These are phyloP conservation scores for Loriculus beryllinus DNA, from an alignment of 2,797 vertebrate species.

Conservation along the genomic window DNA sequence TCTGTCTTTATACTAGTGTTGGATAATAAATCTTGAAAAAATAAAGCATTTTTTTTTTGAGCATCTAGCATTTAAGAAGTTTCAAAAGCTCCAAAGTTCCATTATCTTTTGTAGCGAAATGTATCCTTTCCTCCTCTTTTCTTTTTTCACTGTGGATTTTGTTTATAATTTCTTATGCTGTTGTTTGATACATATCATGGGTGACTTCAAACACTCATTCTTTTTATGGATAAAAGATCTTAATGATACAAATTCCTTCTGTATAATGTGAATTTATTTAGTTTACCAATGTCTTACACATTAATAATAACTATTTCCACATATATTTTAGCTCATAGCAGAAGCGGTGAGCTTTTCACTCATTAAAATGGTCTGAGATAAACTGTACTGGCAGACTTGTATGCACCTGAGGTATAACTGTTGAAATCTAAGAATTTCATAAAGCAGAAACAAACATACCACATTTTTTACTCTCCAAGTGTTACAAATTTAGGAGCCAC, in stretches of 20 bases:
- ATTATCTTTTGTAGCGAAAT: not conserved
- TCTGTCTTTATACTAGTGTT: not conserved
- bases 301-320: not conserved
- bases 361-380: not conserved
- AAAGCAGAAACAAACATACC: not conserved
- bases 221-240: not conserved
- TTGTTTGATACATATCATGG: not conserved
- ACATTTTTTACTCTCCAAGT: not conserved
- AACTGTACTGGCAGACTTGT: not conserved
- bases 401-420: not conserved
- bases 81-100: not conserved
- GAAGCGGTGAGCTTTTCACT: not conserved
- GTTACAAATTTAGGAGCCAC: not conserved
- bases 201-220: not conserved
- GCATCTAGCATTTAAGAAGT: not conserved
- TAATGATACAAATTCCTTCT: not conserved
- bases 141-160: not conserved
- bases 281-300: not conserved
- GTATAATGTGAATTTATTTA: not conserved
- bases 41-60: not conserved
- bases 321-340: not conserved
- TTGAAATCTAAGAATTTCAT: not conserved
- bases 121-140: not conserved
- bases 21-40: not conserved
- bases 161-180: not conserved